Percentiles rank a stretch among this genome's conserved stretches.
Evolutionary conservation across 2,797 vertebrate genomes (phyloP).

Genomic region (Falco berigora): DNA sequence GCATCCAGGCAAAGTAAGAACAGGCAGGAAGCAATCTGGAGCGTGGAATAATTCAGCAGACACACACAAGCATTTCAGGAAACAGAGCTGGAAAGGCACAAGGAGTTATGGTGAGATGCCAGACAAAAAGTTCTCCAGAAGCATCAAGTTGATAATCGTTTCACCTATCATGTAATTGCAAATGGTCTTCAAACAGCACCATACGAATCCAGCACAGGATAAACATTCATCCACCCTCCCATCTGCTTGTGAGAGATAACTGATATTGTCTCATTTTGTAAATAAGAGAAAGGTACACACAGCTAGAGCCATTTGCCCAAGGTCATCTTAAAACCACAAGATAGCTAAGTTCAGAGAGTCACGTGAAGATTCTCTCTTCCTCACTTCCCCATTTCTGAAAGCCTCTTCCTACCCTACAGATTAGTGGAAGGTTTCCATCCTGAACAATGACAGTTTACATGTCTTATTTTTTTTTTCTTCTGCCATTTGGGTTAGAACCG

Average conservation of each 20-base stretch:
- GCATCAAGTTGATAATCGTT: accelerated
- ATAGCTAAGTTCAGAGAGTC: not conserved
- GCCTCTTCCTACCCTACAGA: not conserved
- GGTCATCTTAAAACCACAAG: not conserved
- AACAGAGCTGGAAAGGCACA: not conserved
- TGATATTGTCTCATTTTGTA: accelerated
- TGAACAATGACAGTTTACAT: accelerated
- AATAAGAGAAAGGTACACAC: accelerated
- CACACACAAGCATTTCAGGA: not conserved
- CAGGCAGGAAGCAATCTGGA: not conserved
- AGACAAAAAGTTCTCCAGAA: not conserved
- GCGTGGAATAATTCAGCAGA: not conserved
- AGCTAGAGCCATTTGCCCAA: not conserved
- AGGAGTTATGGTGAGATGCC: accelerated
- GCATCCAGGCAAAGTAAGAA: not conserved
- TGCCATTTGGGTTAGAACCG: too few relatives aligned
- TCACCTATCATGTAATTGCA: not conserved
- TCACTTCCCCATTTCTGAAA: not conserved
- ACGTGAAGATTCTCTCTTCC: not conserved
- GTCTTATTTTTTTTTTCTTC: not conserved
- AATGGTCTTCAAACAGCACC: not conserved
- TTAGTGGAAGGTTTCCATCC: not conserved
- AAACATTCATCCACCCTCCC: not conserved
- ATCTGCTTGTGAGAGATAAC: not conserved
- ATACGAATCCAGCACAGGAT: not conserved